Base-by-base conservation (phyloP, 2,113 vertebrate genomes). In the Elephas maximus region DNA sequence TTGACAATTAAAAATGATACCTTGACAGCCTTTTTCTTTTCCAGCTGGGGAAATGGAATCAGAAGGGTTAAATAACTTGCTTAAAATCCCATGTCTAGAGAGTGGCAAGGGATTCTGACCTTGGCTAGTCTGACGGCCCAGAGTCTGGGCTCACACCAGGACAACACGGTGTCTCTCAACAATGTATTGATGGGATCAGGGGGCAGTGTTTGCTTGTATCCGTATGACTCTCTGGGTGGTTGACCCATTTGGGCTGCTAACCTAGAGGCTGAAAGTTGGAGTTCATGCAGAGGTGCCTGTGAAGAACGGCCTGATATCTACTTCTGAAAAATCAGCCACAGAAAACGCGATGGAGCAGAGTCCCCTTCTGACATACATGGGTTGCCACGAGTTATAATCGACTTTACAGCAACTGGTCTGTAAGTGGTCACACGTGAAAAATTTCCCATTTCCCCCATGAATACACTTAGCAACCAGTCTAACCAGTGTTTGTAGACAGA, bases 101-200 rank as follows among this genome's bases (percentile, higher is more conserved):
- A 77, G 67, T 60, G 4, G 37, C 28, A n/a, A 51, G 26, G 30
- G 30, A 74, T 51, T 65, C 51, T 67, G 41, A 33, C 26, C 12
- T 37, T 15, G 30, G 10, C 20, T 10, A 26, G 21, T 62, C 37
- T 18, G 23, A 57, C 7, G 11, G 15, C 6, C 14, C 28, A 41
- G 6, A 2, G 6, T 11, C 17, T 9, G 26, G 18, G 30, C n/a
- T 44, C 18, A 1, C 41, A 41, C 23, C 17, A 6, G 3, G 0
- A 8, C 53, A 5, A 2, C 24, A 9, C 1, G 7, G 45, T 44
- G 24, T 41, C 23, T 85, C 41, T 67, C 77, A 4, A 0, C 11
- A 45, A 12, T 41, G 28, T 18, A 28, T 3, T 11, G 37, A 23
- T 12, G 84, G n/a, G 41, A 20, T 45, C 80, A 48, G 45, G 45